phyloP scores from a whole-genome alignment of 2,113 vertebrate species.

The Machaerirhynchus nigripectus region DNA sequence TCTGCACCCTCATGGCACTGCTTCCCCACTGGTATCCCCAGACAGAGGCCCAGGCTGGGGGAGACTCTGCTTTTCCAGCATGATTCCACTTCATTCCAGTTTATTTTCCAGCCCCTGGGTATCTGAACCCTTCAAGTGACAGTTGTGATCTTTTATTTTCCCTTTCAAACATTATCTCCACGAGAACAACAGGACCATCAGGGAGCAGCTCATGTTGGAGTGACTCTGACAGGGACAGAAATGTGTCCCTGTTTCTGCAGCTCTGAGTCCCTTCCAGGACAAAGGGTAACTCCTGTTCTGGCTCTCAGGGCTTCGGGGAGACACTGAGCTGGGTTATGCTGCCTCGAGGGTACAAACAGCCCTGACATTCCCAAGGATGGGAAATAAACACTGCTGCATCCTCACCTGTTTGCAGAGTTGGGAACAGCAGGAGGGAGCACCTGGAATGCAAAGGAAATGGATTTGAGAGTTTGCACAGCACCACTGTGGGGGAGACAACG shows the following conservation, averaged over 20 bases:
- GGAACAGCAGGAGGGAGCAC: constrained; percentile 70
- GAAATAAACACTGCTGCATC: background rate
- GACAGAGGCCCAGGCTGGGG: background rate
- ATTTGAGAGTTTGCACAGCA: background rate
- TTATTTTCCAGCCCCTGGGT: background rate
- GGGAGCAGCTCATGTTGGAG: background rate
- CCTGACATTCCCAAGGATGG: background rate
- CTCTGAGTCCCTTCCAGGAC: background rate
- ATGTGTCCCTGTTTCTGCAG: background rate
- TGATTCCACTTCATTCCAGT: background rate
- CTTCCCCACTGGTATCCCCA: background rate
- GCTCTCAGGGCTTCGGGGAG: background rate
- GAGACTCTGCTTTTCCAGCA: background rate
- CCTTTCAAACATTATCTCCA: background rate
- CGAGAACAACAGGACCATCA: constrained; percentile 6
- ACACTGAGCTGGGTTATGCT: background rate
- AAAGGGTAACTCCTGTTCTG: background rate
- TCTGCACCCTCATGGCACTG: background rate
- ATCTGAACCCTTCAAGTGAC: background rate
- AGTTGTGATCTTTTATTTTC: background rate
- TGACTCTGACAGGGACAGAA: background rate
- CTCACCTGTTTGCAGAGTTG: constrained; percentile 83
- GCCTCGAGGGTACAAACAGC: background rate
- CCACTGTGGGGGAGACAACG: background rate
- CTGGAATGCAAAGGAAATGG: constrained; percentile 62